Evolutionary conservation across 2,797 vertebrate genomes (phyloP).

Genomic region (Arnoldichthys spilopterus): DNA sequence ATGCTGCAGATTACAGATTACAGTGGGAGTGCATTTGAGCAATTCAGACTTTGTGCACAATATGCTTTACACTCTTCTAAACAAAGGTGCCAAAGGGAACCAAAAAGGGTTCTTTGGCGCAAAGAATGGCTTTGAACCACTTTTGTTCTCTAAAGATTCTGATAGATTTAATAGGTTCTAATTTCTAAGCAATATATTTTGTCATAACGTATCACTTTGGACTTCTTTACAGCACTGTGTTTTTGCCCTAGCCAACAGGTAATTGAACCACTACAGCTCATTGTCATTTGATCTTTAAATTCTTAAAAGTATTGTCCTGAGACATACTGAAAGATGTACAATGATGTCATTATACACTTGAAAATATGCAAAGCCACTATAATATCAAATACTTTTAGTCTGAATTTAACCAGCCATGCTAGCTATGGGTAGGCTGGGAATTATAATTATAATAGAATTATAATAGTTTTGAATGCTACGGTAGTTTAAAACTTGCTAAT

Average conservation of each 20-base stretch:
- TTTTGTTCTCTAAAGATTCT: neutral
- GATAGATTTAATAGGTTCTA: neutral
- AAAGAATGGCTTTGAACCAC: conserved; percentile 5
- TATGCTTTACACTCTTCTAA: neutral
- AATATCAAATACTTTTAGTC: neutral
- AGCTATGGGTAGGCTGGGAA: too few species aligned
- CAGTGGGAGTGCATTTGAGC: conserved; percentile 18
- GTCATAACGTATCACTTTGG: neutral
- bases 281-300: neutral
- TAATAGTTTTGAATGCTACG: too few species aligned
- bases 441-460: too few species aligned
- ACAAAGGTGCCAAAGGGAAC: neutral
- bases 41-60: conserved; percentile 37
- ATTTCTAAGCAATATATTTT: neutral
- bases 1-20: conserved; percentile 36
- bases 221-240: neutral
- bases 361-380: neutral
- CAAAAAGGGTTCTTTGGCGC: neutral
- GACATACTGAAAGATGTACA: neutral
- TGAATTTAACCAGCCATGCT: too few species aligned
- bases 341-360: neutral
- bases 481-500: too few species aligned
- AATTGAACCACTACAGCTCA: too few species aligned
- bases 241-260: too few species aligned
- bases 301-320: neutral